Evolutionary conservation across 2,888 invertebrate species (phyloP), one percentile per base, ranked within the genome.

Genomic region (Dichetophora obliterata): DNA sequence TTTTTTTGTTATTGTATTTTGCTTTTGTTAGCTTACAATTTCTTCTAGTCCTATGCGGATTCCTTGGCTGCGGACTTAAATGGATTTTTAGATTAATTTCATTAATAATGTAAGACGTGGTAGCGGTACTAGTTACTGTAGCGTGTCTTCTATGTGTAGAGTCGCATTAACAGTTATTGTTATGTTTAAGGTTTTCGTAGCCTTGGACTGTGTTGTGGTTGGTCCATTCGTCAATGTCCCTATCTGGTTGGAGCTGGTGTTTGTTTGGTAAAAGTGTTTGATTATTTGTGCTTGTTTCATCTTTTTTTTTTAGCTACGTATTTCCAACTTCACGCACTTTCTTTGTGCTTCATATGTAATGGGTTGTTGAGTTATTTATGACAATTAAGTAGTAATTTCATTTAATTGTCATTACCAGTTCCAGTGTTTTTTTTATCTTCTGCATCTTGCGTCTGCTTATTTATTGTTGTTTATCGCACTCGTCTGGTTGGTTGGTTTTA

Each of bases 321-420:
- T n/a, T n/a, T n/a, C n/a, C n/a, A n/a, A n/a, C n/a, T n/a, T n/a
- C 27, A 19, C 63, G 37, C 65, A 22, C 37, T 31, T 59, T 34
- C 43, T 27, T 50, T 6, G 22, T 50, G 37, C 37, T 54, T 79
- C 79, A 59, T 76, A 82, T 73, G 73, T 54, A 81, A 83, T 83
- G 43, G 14, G 82, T 83, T 83, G 75, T 81, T 84, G 83, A 83
- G 82, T 82, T 84, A 84, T 84, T 84, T 84, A 83, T 84, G 83
- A 83, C 84, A 84, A 82, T 84, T 83, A 84, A 84, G 84, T 82
- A 82, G 82, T 84, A 84, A 83, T 84, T 84, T 83, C 82, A 82
- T 84, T 82, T 84, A 84, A 84, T 83, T 82, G 81, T 82, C 82
- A 80, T 82, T 82, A 79, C 79, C 82, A 79, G 78, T 78, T 80